phyloP scores from a whole-genome alignment of 2,888 invertebrate genomes.

The Aleiodes testaceus region DNA sequence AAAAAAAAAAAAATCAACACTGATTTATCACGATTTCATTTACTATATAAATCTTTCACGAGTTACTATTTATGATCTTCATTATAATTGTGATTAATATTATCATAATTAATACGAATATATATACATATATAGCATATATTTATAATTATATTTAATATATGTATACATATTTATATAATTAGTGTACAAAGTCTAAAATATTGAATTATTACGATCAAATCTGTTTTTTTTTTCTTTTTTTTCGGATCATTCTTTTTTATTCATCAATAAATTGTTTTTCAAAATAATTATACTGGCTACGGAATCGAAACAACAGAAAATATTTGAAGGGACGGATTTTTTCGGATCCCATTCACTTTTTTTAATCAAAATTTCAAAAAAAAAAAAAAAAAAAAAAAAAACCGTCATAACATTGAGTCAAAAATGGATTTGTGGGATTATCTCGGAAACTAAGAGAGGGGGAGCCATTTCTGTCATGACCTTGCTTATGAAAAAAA shows the following conservation, averaged over 20 bases:
- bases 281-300: constrained; percentile 25
- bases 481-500: constrained; percentile 2
- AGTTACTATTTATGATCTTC: constrained; percentile 70
- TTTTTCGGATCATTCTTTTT: constrained; percentile 35
- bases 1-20: constrained; percentile 59
- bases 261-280: constrained; percentile 25
- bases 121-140: constrained; percentile 27
- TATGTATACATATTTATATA: constrained; percentile 43
- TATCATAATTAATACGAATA: constrained; percentile 53
- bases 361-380: no score
- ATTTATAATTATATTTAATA: constrained; percentile 49
- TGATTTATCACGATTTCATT: constrained; percentile 60
- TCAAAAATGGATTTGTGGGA: no score
- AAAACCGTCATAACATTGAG: no score
- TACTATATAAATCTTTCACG: constrained; percentile 68
- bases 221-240: constrained; percentile 56
- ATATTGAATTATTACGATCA: constrained; percentile 53
- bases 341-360: not conserved
- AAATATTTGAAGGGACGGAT: no score
- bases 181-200: constrained; percentile 61
- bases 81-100: constrained; percentile 60
- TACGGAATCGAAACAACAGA: no score
- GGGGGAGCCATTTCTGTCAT: no score
- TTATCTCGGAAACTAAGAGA: no score
- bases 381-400: no score